phyloP scores from a whole-genome alignment of 2,797 vertebrate genomes.

The Craterocephalus amniculus region DNA sequence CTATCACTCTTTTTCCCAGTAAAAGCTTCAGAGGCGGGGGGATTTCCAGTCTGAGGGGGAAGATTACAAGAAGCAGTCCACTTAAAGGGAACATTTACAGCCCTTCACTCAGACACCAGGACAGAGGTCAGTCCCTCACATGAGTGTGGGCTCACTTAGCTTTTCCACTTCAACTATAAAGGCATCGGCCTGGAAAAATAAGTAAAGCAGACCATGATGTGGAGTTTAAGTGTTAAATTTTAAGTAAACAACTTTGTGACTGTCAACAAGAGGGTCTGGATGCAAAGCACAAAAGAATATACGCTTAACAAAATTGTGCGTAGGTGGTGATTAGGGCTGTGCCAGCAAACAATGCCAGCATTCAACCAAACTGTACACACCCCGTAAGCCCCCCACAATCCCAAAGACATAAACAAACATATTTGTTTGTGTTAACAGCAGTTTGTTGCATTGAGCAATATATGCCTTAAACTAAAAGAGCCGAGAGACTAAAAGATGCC shows the following conservation, averaged over 20 bases:
- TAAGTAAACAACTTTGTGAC: conserved; percentile 58
- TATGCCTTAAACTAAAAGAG: background rate
- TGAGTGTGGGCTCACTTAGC: conserved; percentile 32
- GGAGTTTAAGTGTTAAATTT: conserved; percentile 60
- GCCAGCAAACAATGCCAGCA: conserved; percentile 66
- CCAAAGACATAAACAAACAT: conserved; percentile 58
- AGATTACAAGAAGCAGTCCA: conserved; percentile 31
- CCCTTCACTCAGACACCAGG: conserved; percentile 30
- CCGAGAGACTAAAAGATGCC: conserved; percentile 18
- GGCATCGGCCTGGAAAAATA: conserved; percentile 23
- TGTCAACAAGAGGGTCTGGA: conserved; percentile 48
- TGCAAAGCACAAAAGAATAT: conserved; percentile 27
- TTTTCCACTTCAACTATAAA: conserved; percentile 41
- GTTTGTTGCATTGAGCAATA: conserved; percentile 12
- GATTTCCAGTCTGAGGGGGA: conserved; percentile 38
- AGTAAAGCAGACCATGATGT: conserved; percentile 20
- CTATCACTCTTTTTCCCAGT: conserved; percentile 18
- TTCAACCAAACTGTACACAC: conserved; percentile 64
- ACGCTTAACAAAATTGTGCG: conserved; percentile 12
- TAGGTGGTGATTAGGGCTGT: conserved; percentile 13
- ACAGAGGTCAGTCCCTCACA: conserved; percentile 56
- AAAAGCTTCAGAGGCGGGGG: conserved; percentile 37
- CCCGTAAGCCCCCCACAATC: conserved; percentile 15
- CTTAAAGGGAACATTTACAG: conserved; percentile 54
- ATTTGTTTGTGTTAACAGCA: conserved; percentile 67